phyloP scores from a whole-genome alignment of 2,113 vertebrate genomes.

The Pteruthius melanotis region DNA sequence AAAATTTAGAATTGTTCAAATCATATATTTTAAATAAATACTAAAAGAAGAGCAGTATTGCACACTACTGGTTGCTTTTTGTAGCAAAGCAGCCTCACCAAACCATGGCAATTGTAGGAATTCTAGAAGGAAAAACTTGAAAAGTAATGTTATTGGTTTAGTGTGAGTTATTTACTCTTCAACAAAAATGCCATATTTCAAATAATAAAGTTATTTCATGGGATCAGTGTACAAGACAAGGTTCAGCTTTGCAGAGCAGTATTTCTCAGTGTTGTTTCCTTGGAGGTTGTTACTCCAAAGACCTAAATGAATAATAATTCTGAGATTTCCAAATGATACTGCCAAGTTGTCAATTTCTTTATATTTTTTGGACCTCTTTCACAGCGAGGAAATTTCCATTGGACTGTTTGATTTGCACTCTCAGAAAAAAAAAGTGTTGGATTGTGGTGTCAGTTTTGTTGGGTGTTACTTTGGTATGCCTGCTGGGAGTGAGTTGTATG shows the following conservation, averaged over 20 bases:
- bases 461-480: slow-evolving; percentile 14
- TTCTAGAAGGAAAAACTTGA: background rate
- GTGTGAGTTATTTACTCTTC: background rate
- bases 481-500: slow-evolving; percentile 1
- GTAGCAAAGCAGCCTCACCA: background rate
- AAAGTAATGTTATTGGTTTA: background rate
- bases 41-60: background rate
- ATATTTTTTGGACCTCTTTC: slow-evolving; percentile 10
- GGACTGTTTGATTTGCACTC: slow-evolving; percentile 60
- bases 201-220: background rate
- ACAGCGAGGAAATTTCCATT: slow-evolving; percentile 51
- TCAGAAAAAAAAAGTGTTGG: slow-evolving; percentile 54
- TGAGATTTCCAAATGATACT: background rate
- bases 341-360: background rate
- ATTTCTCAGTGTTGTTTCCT: background rate
- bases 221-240: background rate
- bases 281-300: background rate
- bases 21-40: background rate
- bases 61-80: background rate
- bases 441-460: slow-evolving; percentile 60
- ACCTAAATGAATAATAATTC: background rate
- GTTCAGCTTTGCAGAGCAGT: background rate
- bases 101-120: background rate
- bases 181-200: background rate
- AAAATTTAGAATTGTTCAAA: background rate